Base-by-base conservation (phyloP, 2,797 vertebrate species). In the Poeciliopsis presidionis region DNA sequence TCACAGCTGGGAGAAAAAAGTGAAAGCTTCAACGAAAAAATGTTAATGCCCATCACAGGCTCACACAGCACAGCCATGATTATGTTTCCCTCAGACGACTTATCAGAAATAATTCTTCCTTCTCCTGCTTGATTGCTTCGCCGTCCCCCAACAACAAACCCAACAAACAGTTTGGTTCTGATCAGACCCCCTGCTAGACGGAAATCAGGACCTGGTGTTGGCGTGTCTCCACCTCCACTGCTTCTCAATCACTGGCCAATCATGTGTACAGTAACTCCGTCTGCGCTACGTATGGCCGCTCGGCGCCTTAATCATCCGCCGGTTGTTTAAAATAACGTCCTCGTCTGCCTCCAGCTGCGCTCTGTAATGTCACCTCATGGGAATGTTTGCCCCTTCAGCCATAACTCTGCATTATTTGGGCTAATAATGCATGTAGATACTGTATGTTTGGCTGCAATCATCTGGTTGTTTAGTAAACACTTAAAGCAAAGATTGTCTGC, bases 231-330 rank as follows among this genome's bases (percentile, higher is more conserved):
- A 73, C 13, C 73, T 43, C 55, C 47, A 78, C 80, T 67, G 76
- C 67, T 81, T 87, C 88, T 86, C 79, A 73, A 85, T 93, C 91
- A 90, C 90, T 86, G 87, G 88, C 85, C 91, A 93, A 94, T 94
- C 93, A 93, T 72, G 84, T 36, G 61, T 0, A 36, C 75, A 51
- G 73, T 86, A 77, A 87, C 81, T 89, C 81, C 78, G 22, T 41
- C 16, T 1, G 88, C 86, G 87, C 89, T 82, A 86, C 79, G 84
- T 57, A 28, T n/a, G 72, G 89, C 33, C 83, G 86, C 69, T 78
- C 77, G 33, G 25, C 81, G 82, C 73, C 63, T 86, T 84, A 91
- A 85, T 92, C 91, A 90, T 87, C 87, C 86, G 63, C 76, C 63
- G 45, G 79, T 79, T 85, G 80, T 90, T 87, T 82, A 71, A 73